Evolutionary conservation across 2,113 vertebrate species (phyloP).

Genomic region (Tor tambroides): DNA sequence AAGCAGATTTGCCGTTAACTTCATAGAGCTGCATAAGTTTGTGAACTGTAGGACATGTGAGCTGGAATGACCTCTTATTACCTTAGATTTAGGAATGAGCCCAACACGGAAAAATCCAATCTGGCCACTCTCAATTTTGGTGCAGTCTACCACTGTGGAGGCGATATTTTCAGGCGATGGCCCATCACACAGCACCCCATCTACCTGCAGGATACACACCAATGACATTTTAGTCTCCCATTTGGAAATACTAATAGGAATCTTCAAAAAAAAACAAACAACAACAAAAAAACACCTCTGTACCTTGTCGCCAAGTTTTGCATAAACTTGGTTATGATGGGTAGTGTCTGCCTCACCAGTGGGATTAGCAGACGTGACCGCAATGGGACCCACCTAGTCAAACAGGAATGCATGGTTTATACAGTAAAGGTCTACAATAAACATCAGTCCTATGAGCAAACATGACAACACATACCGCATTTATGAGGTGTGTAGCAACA

Average conservation of each 20-base stretch:
- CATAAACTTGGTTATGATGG: constrained; percentile 90
- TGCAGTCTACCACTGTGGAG: constrained; percentile 92
- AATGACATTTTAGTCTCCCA: neutral
- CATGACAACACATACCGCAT: constrained; percentile 72
- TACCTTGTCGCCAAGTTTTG: constrained; percentile 88
- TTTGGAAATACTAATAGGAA: neutral
- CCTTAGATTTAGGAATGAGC: constrained; percentile 87
- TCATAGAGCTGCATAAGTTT: neutral
- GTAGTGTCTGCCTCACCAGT: constrained; percentile 92
- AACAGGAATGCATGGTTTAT: constrained; percentile 1
- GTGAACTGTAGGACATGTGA: neutral
- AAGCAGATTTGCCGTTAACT: neutral
- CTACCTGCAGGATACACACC: constrained; percentile 72
- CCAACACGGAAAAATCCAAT: constrained; percentile 88
- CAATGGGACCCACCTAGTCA: constrained; percentile 85
- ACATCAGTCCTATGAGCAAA: neutral
- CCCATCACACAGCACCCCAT: constrained; percentile 87
- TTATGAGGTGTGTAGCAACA: constrained; percentile 86
- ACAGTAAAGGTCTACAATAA: neutral
- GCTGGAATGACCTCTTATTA: constrained; percentile 58
- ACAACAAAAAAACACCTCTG: neutral
- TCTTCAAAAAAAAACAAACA: too few species aligned
- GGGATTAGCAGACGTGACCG: constrained; percentile 89
- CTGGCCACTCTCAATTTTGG: constrained; percentile 82
- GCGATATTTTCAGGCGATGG: constrained; percentile 89